Base-by-base conservation (phyloP, 2,888 invertebrate genomes). In the Odontocolon sp. region DNA sequence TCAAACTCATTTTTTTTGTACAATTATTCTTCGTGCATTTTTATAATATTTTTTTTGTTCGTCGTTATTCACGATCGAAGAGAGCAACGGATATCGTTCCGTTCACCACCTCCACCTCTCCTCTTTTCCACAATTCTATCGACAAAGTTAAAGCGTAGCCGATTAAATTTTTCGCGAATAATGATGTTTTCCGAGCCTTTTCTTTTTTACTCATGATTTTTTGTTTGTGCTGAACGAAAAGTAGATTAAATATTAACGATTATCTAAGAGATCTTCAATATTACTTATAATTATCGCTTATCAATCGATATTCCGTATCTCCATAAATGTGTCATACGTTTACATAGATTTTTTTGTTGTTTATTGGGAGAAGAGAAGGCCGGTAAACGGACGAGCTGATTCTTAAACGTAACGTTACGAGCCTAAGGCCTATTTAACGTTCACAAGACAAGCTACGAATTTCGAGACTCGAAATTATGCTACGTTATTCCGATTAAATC, bases 21-120 rank as follows among this genome's bases (percentile, higher is more conserved):
- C 83, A 84, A 81, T 87, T 83, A 74, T 83, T 78, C 70, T 83
- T 83, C 80, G 83, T 79, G 80, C 74, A 79, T 72, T 77, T n/a
- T 80, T 54, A 69, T 70, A 38, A 50, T 59, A 45, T 63, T 70
- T 3, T 64, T 54, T 70, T 66, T 45, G 47, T 38, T 63, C 57
- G 63, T 77, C 71, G 72, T 75, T 59, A 47, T 56, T 57, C 50
- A 70, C 67, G 66, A 69, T 77, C 54, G 68, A 79, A 78, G 70
- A 80, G 78, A 64, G 57, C 63, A 26, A 18, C 52, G 26, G 16
- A 11, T 28, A 11, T 38, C 40, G 38, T 42, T 26, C 16, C 61
- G 47, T 16, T 52, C 14, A 31, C 50, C 59, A 6, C 52, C 40
- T 23, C 42, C 23, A 68, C 40, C 57, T 64, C 59, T 59, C 8